phyloP scores from a whole-genome alignment of 64 coral and sea anemone genomes.

The Stichodactyla helianthus region DNA sequence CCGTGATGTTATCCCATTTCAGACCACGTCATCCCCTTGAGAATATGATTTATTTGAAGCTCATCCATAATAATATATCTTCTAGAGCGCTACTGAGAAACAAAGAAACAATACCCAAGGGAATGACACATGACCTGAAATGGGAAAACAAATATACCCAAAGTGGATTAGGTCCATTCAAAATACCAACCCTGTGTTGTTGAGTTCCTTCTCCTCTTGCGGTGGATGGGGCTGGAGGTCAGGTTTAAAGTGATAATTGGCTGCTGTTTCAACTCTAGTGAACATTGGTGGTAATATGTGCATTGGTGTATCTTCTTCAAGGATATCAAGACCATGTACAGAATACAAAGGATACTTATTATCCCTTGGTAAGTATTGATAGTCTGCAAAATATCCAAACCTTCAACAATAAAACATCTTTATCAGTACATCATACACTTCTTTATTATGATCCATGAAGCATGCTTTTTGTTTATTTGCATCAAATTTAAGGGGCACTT shows the following conservation, averaged over 20 bases:
- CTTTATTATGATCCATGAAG: too few species aligned
- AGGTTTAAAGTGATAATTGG: slow-evolving; percentile 72
- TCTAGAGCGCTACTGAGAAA: too few species aligned
- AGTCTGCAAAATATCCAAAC: slow-evolving; percentile 76
- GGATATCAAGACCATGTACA: slow-evolving; percentile 54
- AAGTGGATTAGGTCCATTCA: too few species aligned
- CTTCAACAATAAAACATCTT: slow-evolving; percentile 14
- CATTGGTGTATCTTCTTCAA: slow-evolving; percentile 43
- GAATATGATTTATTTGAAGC: too few species aligned
- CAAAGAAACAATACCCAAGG: too few species aligned
- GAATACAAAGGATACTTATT: slow-evolving; percentile 42
- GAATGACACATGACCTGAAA: too few species aligned
- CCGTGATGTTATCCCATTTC: too few species aligned
- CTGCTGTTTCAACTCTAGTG: slow-evolving; percentile 66
- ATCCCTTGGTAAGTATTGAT: slow-evolving; percentile 73
- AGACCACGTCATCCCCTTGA: too few species aligned
- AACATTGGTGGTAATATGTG: slow-evolving; percentile 82
- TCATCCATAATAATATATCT: too few species aligned
- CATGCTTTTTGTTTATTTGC: too few species aligned
- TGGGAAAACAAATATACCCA: too few species aligned
- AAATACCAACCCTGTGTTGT: not conserved
- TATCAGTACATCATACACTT: not conserved
- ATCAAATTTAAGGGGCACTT: too few species aligned
- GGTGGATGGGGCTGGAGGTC: slow-evolving; percentile 25
- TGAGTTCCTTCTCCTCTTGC: not conserved